Evolutionary conservation across 2,797 vertebrate species (phyloP).

Genomic region (Premnoplex brunnescens): DNA sequence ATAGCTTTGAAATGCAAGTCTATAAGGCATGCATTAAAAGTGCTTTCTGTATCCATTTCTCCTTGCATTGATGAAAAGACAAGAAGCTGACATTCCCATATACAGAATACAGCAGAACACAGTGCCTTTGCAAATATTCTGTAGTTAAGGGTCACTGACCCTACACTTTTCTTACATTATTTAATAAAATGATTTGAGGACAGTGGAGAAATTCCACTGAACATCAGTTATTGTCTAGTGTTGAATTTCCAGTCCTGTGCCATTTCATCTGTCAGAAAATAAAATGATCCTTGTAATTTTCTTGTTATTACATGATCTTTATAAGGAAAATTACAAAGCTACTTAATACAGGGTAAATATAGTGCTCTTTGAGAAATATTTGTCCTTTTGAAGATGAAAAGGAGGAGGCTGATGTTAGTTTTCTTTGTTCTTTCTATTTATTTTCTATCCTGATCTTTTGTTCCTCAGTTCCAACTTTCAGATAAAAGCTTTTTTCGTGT

Average conservation of each 20-base stretch:
- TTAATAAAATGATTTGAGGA: neutral
- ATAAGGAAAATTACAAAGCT: neutral
- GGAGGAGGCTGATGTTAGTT: neutral
- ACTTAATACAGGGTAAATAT: neutral
- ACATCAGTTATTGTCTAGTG: neutral
- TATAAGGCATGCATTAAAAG: neutral
- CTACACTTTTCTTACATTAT: neutral
- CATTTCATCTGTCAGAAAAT: constrained; percentile 4
- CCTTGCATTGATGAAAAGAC: neutral
- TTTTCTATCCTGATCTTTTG: neutral
- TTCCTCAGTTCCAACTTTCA: neutral
- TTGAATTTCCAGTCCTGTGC: neutral
- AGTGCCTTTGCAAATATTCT: neutral
- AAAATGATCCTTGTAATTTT: constrained; percentile 31
- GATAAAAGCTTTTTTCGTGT: neutral
- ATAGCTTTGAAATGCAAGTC: neutral
- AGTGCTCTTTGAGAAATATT: neutral
- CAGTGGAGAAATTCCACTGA: neutral
- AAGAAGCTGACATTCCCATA: neutral
- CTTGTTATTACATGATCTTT: constrained; percentile 16
- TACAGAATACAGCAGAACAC: neutral
- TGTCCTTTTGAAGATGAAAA: neutral
- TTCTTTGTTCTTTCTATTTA: neutral
- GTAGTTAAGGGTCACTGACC: neutral
- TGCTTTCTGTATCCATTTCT: neutral